These are phyloP conservation scores for Actenoides hombroni DNA, from an alignment of 2,113 vertebrate species.

Conservation along the genomic window DNA sequence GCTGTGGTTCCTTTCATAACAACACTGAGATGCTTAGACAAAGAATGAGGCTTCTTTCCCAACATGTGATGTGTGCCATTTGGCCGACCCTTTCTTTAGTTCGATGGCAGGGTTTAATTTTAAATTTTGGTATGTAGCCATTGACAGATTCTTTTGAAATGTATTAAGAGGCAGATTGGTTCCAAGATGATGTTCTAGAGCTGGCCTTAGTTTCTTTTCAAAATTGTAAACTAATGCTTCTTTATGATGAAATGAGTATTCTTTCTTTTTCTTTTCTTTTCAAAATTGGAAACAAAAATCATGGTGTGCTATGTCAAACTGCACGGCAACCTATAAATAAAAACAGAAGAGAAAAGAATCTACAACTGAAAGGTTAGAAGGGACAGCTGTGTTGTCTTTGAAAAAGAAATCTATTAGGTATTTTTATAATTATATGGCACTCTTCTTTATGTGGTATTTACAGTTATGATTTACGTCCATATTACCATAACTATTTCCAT, in stretches of 20 bases:
- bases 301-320: slow-evolving; percentile 23
- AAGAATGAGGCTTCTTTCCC: slow-evolving; percentile 23
- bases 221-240: slow-evolving; percentile 44
- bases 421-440: slow-evolving; percentile 69
- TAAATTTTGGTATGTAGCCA: slow-evolving; percentile 35
- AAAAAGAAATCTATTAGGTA: slow-evolving; percentile 68
- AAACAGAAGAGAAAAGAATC: slow-evolving; percentile 62
- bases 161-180: slow-evolving; percentile 13
- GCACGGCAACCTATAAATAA: slow-evolving; percentile 49
- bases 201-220: slow-evolving; percentile 15
- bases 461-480: slow-evolving; percentile 62
- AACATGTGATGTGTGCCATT: slow-evolving; percentile 36
- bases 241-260: slow-evolving; percentile 44
- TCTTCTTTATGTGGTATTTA: slow-evolving; percentile 65
- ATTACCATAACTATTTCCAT: slow-evolving; percentile 69
- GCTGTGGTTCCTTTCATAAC: not conserved
- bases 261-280: slow-evolving; percentile 1
- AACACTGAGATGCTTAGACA: not conserved
- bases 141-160: slow-evolving; percentile 64
- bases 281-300: slow-evolving; percentile 59
- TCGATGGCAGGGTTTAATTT: slow-evolving; percentile 48
- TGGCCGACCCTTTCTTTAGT: slow-evolving; percentile 50
- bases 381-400: slow-evolving; percentile 66
- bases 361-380: slow-evolving; percentile 58
- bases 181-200: slow-evolving; percentile 59